Percentiles rank a stretch among this genome's conserved stretches.
phyloP scores from a whole-genome alignment of 64 coral and sea anemone species.

The Pocillopora damicornis region DNA sequence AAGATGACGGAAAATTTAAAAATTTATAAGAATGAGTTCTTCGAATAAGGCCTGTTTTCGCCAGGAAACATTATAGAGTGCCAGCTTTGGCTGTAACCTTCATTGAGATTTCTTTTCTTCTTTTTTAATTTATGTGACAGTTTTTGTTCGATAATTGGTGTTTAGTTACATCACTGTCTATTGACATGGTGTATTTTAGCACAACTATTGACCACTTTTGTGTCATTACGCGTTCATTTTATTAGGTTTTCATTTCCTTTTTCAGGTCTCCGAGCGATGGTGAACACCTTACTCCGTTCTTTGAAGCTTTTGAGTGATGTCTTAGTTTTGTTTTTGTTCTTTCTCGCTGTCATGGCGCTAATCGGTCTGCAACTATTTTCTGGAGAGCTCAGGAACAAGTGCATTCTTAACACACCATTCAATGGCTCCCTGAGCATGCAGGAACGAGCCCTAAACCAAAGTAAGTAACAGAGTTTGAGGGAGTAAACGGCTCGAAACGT shows the following conservation, averaged over 20 bases:
- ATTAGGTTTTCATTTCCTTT: neutral
- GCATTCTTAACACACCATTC: slow-evolving; percentile 18
- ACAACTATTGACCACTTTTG: too few species aligned
- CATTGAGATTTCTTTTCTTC: too few species aligned
- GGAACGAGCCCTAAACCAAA: slow-evolving; percentile 52
- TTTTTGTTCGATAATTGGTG: too few species aligned
- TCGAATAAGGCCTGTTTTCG: too few species aligned
- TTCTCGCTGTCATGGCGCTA: slow-evolving; percentile 75
- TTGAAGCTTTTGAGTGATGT: slow-evolving; percentile 83
- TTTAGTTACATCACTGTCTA: too few species aligned
- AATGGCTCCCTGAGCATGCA: neutral
- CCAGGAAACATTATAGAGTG: too few species aligned
- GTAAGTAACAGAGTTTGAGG: slow-evolving; percentile 34
- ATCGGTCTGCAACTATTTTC: slow-evolving; percentile 86
- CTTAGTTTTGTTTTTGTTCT: slow-evolving; percentile 81
- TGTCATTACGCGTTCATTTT: too few species aligned
- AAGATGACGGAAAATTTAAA: too few species aligned
- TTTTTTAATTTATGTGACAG: too few species aligned
- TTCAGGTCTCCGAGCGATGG: slow-evolving; percentile 80
- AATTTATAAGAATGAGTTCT: too few species aligned
- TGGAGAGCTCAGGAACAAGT: slow-evolving; percentile 80
- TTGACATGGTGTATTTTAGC: too few species aligned
- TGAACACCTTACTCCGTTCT: slow-evolving; percentile 78
- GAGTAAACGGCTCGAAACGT: neutral
- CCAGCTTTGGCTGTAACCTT: too few species aligned